phyloP scores from a whole-genome alignment of 2,113 vertebrate genomes.

The Protobothrops flavoviridis region DNA sequence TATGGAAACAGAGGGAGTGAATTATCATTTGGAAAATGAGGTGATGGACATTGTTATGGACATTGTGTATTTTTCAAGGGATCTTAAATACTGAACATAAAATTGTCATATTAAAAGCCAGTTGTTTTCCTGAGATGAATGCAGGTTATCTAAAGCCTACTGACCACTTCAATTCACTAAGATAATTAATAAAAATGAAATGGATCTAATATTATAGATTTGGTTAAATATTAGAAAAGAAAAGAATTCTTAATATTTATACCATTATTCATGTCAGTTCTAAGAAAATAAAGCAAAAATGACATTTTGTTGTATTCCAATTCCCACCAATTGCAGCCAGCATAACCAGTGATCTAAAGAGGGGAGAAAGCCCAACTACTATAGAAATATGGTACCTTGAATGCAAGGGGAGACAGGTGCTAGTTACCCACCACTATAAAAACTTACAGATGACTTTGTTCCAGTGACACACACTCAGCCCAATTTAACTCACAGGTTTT shows the following conservation, averaged over 20 bases:
- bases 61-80: neutral
- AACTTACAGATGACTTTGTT: neutral
- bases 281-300: neutral
- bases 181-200: neutral
- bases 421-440: neutral
- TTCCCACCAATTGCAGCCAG: neutral
- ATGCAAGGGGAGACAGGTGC: neutral
- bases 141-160: neutral
- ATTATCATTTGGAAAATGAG: constrained; percentile 21
- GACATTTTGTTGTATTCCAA: neutral
- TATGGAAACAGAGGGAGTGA: constrained; percentile 20
- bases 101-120: neutral
- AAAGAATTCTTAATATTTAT: neutral
- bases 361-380: neutral
- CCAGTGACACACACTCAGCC: neutral
- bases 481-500: neutral
- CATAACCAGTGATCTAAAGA: neutral
- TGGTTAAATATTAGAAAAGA: neutral
- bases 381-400: neutral
- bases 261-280: neutral
- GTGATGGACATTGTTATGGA: neutral
- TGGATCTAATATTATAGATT: neutral
- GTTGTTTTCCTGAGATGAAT: neutral
- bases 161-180: neutral
- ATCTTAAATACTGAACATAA: constrained; percentile 5